phyloP scores from a whole-genome alignment of 2,888 invertebrate species.

The Charanyca ferruginea region DNA sequence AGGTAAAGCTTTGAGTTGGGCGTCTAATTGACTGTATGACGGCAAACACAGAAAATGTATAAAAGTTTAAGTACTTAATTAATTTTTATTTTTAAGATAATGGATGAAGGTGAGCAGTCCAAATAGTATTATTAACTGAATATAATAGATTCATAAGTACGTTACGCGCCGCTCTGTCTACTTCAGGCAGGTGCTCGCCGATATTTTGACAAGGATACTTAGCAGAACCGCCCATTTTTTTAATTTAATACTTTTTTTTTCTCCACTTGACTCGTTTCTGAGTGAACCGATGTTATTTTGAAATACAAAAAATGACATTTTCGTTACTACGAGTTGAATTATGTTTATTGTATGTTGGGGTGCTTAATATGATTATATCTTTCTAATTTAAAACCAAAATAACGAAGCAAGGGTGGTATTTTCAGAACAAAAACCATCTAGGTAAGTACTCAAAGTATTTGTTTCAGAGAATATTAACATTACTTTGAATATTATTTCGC shows the following conservation, averaged over 20 bases:
- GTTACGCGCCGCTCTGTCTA: constrained; percentile 87
- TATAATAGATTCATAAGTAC: constrained; percentile 68
- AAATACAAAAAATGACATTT: constrained; percentile 75
- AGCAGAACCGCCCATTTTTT: constrained; percentile 88
- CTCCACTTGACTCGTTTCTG: constrained; percentile 85
- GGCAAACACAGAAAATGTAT: constrained; percentile 17
- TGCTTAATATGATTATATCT: constrained; percentile 66
- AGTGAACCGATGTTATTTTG: constrained; percentile 77
- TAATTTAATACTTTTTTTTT: constrained; percentile 83
- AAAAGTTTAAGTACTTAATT: constrained; percentile 2
- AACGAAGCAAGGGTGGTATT: constrained; percentile 38
- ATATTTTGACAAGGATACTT: constrained; percentile 90
- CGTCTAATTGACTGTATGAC: constrained; percentile 36
- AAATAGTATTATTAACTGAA: constrained; percentile 27
- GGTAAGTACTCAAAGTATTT: constrained; percentile 16
- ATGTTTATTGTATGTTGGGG: constrained; percentile 69
- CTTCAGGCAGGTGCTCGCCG: constrained; percentile 83
- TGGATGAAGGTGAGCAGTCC: not conserved
- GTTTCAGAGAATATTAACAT: constrained; percentile 43
- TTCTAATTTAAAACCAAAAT: constrained; percentile 67
- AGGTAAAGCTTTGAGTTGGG: constrained; percentile 49
- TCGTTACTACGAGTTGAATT: constrained; percentile 70
- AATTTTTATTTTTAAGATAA: constrained; percentile 6
- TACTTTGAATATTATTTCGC: constrained; percentile 55
- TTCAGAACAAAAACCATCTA: constrained; percentile 33